Evolutionary conservation across 2,113 vertebrate genomes (phyloP).

Genomic region (Microcebus lehilahytsara): DNA sequence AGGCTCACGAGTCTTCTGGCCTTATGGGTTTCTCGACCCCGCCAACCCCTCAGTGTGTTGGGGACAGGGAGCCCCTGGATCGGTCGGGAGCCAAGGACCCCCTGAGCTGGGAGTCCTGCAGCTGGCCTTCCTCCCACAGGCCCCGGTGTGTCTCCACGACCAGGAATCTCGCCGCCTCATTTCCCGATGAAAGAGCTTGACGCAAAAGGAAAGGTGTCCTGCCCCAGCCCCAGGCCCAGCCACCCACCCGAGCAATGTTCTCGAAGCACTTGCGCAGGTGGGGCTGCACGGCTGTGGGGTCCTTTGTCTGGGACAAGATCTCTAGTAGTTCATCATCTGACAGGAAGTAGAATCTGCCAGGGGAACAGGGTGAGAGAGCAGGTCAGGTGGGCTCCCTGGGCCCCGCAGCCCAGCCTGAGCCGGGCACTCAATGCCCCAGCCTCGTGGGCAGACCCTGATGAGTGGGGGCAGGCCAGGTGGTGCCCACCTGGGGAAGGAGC

Average conservation of each 20-base stretch:
- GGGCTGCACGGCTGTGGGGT: conserved; percentile 93
- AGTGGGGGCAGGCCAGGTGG: not conserved
- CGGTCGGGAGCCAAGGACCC: not conserved
- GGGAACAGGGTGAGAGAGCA: not conserved
- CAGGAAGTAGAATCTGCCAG: conserved; percentile 94
- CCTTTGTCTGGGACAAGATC: conserved; percentile 94
- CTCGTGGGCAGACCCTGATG: rapidly evolving
- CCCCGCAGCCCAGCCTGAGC: not conserved
- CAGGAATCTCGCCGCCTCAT: not conserved
- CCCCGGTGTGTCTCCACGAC: not conserved
- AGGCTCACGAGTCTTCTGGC: not conserved
- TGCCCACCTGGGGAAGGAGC: conserved; percentile 89
- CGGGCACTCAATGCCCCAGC: not conserved
- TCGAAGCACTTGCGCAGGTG: conserved; percentile 95
- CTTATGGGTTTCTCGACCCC: not conserved
- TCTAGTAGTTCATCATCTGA: conserved; percentile 95
- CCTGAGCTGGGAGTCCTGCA: not conserved
- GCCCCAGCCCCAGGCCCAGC: not conserved
- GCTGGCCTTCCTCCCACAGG: not conserved
- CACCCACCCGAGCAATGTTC: conserved; percentile 92
- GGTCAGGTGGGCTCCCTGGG: not conserved
- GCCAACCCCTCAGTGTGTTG: not conserved
- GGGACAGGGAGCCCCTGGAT: not conserved
- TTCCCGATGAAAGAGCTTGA: not conserved
- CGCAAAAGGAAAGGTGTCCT: not conserved